Conservation (phyloP, 2,113 vertebrate species). For the Podarcis cretensis region DNA sequence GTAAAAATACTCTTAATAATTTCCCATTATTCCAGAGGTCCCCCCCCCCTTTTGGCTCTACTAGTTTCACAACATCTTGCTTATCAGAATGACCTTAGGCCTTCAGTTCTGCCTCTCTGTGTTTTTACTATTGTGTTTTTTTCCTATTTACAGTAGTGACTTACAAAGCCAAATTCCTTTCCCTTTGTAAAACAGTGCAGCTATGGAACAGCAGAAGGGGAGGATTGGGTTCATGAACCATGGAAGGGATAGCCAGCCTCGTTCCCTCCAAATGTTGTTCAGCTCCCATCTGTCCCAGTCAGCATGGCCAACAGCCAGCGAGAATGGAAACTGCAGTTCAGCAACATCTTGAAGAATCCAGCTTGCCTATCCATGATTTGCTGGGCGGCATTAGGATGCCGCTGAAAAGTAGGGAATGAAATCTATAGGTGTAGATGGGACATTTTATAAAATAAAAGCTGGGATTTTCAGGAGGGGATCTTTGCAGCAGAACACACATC, state of each 20-base stretch:
- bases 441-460: background rate
- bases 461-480: background rate
- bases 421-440: background rate
- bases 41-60: background rate
- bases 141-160: background rate
- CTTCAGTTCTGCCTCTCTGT: background rate
- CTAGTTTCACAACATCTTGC: constrained; percentile 1
- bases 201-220: background rate
- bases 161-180: background rate
- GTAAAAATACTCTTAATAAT: background rate
- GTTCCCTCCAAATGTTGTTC: no score
- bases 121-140: background rate
- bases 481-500: background rate
- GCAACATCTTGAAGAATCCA: no score
- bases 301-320: no score
- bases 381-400: background rate
- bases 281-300: no score
- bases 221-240: background rate
- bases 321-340: no score
- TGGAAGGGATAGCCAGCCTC: background rate
- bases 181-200: background rate
- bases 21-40: constrained; percentile 14
- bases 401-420: no score
- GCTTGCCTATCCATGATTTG: no score
- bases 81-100: constrained; percentile 14